Evolutionary conservation across 2,113 vertebrate genomes (phyloP).

Genomic region (Ictidomys tridecemlineatus): DNA sequence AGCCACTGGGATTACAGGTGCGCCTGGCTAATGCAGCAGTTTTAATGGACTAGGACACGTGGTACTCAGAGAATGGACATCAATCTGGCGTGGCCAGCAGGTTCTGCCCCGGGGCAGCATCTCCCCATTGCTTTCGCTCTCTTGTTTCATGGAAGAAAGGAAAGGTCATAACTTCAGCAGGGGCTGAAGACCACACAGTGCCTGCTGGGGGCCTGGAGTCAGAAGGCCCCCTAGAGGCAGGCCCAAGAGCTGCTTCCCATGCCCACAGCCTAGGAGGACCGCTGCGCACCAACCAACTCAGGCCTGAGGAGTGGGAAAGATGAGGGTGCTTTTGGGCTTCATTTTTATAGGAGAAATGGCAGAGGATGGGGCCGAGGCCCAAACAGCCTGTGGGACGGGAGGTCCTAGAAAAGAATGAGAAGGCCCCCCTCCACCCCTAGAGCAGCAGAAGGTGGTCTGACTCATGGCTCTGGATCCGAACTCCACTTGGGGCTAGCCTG

Average conservation of each 20-base stretch:
- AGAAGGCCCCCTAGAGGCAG: constrained; percentile 6
- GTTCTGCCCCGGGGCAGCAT: neutral
- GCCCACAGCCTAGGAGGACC: neutral
- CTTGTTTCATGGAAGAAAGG: neutral
- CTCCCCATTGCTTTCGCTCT: neutral
- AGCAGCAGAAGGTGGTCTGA: neutral
- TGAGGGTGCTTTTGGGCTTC: neutral
- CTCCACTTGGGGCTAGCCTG: neutral
- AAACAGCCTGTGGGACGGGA: neutral
- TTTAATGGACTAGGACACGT: neutral
- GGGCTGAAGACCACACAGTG: neutral
- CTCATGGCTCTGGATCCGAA: neutral
- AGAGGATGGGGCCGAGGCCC: neutral
- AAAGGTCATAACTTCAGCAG: neutral
- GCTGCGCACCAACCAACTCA: neutral
- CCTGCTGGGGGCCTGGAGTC: neutral
- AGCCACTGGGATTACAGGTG: no score
- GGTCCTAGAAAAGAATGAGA: neutral
- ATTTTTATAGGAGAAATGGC: neutral
- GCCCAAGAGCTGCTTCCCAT: neutral
- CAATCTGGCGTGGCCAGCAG: neutral
- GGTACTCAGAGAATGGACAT: no score
- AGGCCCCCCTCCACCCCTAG: neutral
- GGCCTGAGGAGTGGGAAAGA: neutral
- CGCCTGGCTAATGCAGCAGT: neutral